Conservation (phyloP, 2,113 vertebrate species). For the Mobula hypostoma region DNA sequence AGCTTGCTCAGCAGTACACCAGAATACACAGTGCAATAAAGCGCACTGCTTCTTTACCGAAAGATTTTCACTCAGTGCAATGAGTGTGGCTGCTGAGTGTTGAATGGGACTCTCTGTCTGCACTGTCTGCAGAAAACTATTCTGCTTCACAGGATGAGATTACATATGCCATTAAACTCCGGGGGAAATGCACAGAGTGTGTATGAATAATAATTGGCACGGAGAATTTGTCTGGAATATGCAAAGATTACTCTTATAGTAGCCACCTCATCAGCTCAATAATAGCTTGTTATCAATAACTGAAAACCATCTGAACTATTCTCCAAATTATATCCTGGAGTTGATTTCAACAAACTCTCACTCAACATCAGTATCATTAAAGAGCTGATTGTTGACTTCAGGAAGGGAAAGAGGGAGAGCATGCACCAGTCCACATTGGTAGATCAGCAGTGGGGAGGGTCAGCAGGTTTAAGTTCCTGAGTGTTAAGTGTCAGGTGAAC, state of each 20-base stretch:
- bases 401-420: too few relatives aligned
- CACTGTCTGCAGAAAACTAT: too few relatives aligned
- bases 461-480: too few relatives aligned
- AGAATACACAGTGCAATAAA: not conserved
- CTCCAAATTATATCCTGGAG: not conserved
- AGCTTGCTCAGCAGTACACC: not conserved
- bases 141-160: not conserved
- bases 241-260: not conserved
- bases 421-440: too few relatives aligned
- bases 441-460: too few relatives aligned
- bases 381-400: too few relatives aligned
- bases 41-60: not conserved
- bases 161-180: not conserved
- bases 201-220: not conserved
- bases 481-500: too few relatives aligned
- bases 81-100: not conserved
- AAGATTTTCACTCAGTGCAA: not conserved
- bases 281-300: not conserved
- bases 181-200: not conserved
- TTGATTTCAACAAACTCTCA: not conserved
- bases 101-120: not conserved
- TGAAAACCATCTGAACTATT: not conserved
- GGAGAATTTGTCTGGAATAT: not conserved
- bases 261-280: not conserved
- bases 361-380: not conserved